Conservation (phyloP, 2,888 invertebrate species). For the Cotesia congregata region DNA sequence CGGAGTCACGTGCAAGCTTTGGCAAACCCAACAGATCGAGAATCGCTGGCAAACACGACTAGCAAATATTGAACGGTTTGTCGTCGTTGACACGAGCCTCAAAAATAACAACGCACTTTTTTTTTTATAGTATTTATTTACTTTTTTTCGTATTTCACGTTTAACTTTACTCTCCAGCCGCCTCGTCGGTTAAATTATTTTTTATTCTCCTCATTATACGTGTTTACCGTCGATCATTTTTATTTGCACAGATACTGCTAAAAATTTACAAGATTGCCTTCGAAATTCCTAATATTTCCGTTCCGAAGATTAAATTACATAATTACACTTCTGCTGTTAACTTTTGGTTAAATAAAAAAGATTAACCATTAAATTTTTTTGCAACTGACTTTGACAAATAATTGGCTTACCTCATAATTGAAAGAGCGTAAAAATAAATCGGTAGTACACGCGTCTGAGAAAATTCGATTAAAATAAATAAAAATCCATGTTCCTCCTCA, state of each 20-base stretch:
- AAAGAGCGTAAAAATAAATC: not conserved
- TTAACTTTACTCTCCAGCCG: conserved; percentile 14
- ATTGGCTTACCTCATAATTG: not conserved
- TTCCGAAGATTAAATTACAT: not conserved
- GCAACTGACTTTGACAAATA: not conserved
- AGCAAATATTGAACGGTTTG: conserved; percentile 56
- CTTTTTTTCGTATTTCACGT: conserved; percentile 19
- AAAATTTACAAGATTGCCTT: not conserved
- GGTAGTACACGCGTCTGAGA: not conserved
- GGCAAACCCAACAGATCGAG: conserved; percentile 54
- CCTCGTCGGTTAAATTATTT: conserved; percentile 5
- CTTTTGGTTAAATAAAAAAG: no score
- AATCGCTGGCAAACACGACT: conserved; percentile 53
- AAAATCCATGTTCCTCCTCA: not conserved
- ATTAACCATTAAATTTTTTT: not conserved
- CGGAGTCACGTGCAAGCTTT: conserved; percentile 32
- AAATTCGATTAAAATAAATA: not conserved
- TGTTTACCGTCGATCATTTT: not conserved
- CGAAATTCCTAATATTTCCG: not conserved
- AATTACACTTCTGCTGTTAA: not conserved
- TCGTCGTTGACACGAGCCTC: conserved; percentile 37
- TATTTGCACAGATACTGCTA: not conserved
- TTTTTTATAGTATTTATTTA: conserved; percentile 17
- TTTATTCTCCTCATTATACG: not conserved
- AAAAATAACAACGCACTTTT: conserved; percentile 40